Evolutionary conservation across 2,888 invertebrate genomes (phyloP), one percentile per base, ranked within the genome.

Genomic region (Megaustenia siamemsis): DNA sequence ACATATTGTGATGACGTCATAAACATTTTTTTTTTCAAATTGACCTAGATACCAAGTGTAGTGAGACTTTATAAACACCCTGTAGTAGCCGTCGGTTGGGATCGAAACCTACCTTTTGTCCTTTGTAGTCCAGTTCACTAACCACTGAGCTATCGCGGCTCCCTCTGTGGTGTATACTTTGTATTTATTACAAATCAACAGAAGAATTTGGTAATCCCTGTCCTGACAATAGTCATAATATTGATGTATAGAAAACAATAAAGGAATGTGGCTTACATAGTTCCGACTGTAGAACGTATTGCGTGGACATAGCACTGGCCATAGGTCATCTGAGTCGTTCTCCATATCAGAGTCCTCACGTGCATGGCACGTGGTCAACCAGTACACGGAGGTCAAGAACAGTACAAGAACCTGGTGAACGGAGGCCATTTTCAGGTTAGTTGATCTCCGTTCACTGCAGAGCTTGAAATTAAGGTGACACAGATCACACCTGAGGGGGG

Each of bases 271-370:
- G 38, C 71, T 81, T 40, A 82, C 82, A 32, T 43, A 32, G 40
- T 63, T 43, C 24, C 28, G 15, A 45, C 43, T 60, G 45, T 60
- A 82, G 63, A 24, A 82, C 0, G 69, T 82, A 24, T 75, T 10
- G 28, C 75, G 82, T 21, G 82, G 75, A 28, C 82, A 82, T 1
- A 82, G 63, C 38, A 82, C 82, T 18, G 82, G 82, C 75, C 73
- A 82, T 6, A 69, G 18, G 38, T 81, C 81, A 56, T 81, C 69
- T 0, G 24, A 28, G 32, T 66, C 68, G 8, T 38, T 38, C 1
- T n/a, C 77, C 28, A 40, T 40, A 5, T 77, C 77, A 21, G 21
- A 1, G 1, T 63, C 60, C 12, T 15, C 10, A 60, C 24, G 60
- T 56, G 40, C 77, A 24, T 24, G n/a, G n/a, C 77, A 77, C 28